These are phyloP conservation scores for Drosophila saltans DNA, from an alignment of 1,140 invertebrate genomes.

Conservation along the genomic window DNA sequence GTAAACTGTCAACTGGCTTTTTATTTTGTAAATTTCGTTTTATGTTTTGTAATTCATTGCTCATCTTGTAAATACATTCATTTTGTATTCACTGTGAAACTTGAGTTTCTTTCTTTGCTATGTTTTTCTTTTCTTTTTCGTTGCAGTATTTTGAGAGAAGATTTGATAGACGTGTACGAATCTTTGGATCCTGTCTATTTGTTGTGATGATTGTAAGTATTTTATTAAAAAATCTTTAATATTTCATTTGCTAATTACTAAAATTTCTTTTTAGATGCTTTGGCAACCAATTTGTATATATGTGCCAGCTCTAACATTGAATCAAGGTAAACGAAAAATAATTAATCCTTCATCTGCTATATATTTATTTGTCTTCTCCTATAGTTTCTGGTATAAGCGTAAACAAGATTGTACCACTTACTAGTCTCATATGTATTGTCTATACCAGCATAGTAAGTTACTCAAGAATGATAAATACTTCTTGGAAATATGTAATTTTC, in stretches of 20 bases:
- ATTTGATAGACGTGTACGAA: conserved; percentile 88
- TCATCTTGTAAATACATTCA: conserved; percentile 38
- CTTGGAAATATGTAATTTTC: too few species aligned
- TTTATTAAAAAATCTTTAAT: too few species aligned
- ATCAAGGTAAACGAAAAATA: conserved; percentile 85
- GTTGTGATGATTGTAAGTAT: conserved; percentile 87
- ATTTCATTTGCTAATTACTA: neutral
- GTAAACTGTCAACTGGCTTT: conserved; percentile 11
- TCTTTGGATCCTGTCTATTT: conserved; percentile 89
- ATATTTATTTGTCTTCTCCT: neutral
- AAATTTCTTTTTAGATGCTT: conserved; percentile 83
- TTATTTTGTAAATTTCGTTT: conserved; percentile 31
- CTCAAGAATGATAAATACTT: too few species aligned
- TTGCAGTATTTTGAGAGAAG: conserved; percentile 90
- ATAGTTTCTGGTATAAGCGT: conserved; percentile 89
- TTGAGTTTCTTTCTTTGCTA: conserved; percentile 19
- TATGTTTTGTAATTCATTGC: neutral
- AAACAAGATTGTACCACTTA: conserved; percentile 87
- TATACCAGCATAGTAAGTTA: conserved; percentile 90
- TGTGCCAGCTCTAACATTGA: conserved; percentile 91
- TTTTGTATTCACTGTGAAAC: conserved; percentile 15
- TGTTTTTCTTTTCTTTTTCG: conserved; percentile 15
- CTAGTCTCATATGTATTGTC: conserved; percentile 91
- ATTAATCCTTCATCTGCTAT: neutral
- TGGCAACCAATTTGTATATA: conserved; percentile 90